Evolutionary conservation across 2,797 vertebrate genomes (phyloP), one percentile per base, ranked within the genome.

Genomic region (Tinamus major): DNA sequence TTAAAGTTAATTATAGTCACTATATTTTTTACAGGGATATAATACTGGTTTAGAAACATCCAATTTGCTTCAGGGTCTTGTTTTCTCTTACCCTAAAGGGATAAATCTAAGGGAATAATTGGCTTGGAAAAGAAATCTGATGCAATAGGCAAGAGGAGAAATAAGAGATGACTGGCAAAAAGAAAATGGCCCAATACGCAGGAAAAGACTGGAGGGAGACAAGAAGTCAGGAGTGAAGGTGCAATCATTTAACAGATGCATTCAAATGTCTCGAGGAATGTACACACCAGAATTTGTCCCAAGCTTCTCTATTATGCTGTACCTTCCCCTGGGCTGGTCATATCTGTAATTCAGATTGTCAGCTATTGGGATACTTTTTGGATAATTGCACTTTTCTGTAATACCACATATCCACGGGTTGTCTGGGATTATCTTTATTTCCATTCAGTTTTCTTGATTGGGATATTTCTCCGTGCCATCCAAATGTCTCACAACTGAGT

Each of bases 1-100:
- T 37, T 10, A 61, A 94, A 87, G 44, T 67, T 61, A 84, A 3
- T 85, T 82, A 82, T 4, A 63, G 7, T 51, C 37, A 59, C 37
- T 67, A 64, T 10, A 27, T 33, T 41, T 48, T 93, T 79, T 4
- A 1, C 42, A 87, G 74, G 51, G 49, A 86, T 79, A n/a, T 56
- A 89, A 59, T 20, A 56, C 0, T 33, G 10, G 33, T 49, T 93
- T 83, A 68, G 53, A 75, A 94, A 80, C 21, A 91, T n/a, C 20
- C 21, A 75, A 19, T 16, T 92, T 77, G 42, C 23, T 92, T 81
- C 77, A 49, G 11, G 19, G 19, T 71, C 55, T 83, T 85, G 51
- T 79, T 80, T 93, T 80, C 27, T 87, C 87, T 86, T 39, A 72
- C 0, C 51, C n/a, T 79, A 87, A 44, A 90, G 61, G 79, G 41